Conservation (phyloP, 1,140 invertebrate species). For the Drosophila takahashii region DNA sequence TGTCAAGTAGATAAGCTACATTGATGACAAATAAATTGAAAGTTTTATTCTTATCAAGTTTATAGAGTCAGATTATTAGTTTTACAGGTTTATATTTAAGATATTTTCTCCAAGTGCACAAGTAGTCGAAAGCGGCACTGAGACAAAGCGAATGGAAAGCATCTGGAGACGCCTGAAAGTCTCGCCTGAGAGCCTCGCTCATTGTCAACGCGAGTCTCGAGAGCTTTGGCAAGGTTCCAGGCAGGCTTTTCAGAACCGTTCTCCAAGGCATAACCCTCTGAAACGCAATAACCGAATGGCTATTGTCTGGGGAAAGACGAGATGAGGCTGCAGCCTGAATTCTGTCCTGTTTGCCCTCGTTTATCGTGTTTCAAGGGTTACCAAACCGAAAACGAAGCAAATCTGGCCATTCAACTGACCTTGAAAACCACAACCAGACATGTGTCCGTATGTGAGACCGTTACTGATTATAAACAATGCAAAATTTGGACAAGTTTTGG, state of each 20-base stretch:
- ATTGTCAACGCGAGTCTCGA: constrained; percentile 61
- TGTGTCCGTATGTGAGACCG: constrained; percentile 2
- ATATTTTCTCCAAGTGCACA: constrained; percentile 7
- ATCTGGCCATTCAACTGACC: constrained; percentile 46
- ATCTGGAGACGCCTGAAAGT: constrained; percentile 55
- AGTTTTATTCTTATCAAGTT: too few relatives aligned
- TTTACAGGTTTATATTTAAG: too few relatives aligned
- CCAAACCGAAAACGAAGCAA: constrained; percentile 22
- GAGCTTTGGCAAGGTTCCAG: constrained; percentile 54
- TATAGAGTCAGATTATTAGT: neutral
- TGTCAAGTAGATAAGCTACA: constrained; percentile 6
- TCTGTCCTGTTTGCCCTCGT: constrained; percentile 33
- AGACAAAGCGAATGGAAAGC: constrained; percentile 28
- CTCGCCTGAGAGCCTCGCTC: constrained; percentile 70
- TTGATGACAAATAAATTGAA: neutral
- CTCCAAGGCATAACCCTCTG: constrained; percentile 17
- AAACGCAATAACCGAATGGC: constrained; percentile 53
- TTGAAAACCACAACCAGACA: constrained; percentile 48
- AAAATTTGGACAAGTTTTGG: constrained; percentile 28
- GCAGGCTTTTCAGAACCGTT: constrained; percentile 22
- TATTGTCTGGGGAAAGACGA: constrained; percentile 68
- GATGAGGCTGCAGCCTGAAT: constrained; percentile 23
- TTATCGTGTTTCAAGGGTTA: constrained; percentile 40
- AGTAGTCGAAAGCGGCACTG: constrained; percentile 37
- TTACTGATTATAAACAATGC: constrained; percentile 31